Percentiles rank a stretch among this genome's conserved stretches.
phyloP scores from a whole-genome alignment of 2,113 vertebrate genomes.

The Craseonycteris thonglongyai region DNA sequence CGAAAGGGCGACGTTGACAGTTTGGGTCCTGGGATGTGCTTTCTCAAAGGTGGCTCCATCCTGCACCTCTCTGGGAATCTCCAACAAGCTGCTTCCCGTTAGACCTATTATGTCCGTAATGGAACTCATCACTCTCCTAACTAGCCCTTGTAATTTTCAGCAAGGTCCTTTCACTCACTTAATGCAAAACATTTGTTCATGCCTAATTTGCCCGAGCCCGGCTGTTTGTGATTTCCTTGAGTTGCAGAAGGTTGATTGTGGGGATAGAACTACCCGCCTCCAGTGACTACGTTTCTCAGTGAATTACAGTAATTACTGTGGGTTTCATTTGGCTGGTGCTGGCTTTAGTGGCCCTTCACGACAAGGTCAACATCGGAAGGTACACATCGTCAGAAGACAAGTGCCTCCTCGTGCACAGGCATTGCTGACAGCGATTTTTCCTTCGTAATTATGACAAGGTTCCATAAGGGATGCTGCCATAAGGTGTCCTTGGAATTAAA shows the following conservation, averaged over 20 bases:
- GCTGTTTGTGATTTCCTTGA: conserved; percentile 78
- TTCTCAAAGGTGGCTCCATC: not conserved
- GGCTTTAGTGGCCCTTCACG: conserved; percentile 49
- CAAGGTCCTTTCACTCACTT: conserved; percentile 81
- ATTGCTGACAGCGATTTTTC: conserved; percentile 44
- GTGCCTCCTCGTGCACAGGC: conserved; percentile 34
- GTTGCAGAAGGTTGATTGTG: conserved; percentile 74
- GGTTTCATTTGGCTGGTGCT: conserved; percentile 62
- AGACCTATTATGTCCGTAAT: conserved; percentile 68
- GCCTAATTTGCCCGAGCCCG: conserved; percentile 78
- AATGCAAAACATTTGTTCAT: conserved; percentile 81
- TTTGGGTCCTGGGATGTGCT: not conserved
- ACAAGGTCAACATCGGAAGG: conserved; percentile 77
- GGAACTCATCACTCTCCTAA: conserved; percentile 74
- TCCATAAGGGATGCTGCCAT: not conserved
- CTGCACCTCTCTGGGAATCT: not conserved
- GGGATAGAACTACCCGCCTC: conserved; percentile 67
- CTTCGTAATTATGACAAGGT: not conserved
- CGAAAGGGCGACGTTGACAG: not conserved
- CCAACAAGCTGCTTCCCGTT: conserved; percentile 42
- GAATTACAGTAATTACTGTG: conserved; percentile 72
- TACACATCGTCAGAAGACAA: conserved; percentile 61
- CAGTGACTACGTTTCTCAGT: conserved; percentile 62
- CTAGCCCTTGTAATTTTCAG: conserved; percentile 77
- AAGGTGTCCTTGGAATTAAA: not conserved